A percentile compares a stretch with the other conserved stretches of the same genome.
Conservation (phyloP, 2,888 invertebrate species). For the Vanessa cardui region DNA sequence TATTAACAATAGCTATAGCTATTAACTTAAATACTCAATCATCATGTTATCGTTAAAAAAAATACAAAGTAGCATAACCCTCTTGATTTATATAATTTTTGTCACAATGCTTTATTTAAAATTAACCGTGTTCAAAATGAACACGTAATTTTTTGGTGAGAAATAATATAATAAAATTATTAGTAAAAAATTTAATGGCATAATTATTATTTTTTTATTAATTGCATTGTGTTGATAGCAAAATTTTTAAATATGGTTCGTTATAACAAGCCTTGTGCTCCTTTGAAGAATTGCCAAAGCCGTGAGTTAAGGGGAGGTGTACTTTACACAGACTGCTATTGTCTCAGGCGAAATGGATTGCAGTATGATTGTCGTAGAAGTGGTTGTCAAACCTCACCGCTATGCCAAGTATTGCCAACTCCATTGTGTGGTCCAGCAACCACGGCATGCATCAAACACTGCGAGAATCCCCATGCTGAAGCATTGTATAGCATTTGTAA, state of each 20-base stretch:
- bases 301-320: constrained; percentile 79
- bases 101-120: too few species aligned
- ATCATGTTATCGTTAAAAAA: too few species aligned
- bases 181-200: not conserved
- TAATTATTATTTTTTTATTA: not conserved
- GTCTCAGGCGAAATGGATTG: constrained; percentile 81
- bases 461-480: constrained; percentile 67
- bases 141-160: too few species aligned
- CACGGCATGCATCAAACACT: constrained; percentile 63
- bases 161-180: not conserved
- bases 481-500: constrained; percentile 60
- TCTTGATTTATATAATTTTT: too few species aligned
- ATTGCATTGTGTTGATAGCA: not conserved
- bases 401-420: constrained; percentile 60
- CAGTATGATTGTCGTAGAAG: constrained; percentile 81
- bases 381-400: constrained; percentile 71
- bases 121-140: too few species aligned
- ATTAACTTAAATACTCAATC: too few species aligned
- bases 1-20: too few species aligned
- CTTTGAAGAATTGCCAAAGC: constrained; percentile 54
- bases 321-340: constrained; percentile 79
- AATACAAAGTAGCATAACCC: too few species aligned
- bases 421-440: constrained; percentile 65
- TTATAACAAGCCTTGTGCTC: constrained; percentile 35
- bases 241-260: constrained; percentile 20